Conservation (phyloP, 2,888 invertebrate species). For the Orchesellides sinensis region DNA sequence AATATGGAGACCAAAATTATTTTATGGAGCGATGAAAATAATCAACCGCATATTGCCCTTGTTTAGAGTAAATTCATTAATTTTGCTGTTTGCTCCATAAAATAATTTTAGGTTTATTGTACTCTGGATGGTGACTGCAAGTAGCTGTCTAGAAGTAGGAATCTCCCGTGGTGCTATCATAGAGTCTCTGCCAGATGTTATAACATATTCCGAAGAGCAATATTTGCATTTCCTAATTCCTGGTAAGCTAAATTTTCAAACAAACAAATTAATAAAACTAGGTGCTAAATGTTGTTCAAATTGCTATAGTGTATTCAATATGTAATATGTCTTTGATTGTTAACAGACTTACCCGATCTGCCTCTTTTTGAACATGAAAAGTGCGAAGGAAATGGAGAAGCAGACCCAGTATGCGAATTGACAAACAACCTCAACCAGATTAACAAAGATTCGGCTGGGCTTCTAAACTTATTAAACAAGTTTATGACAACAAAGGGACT, state of each 20-base stretch:
- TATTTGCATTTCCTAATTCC: background rate
- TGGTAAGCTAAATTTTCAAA: constrained; percentile 1
- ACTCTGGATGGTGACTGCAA: no score
- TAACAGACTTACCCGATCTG: constrained; percentile 1
- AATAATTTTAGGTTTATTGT: no score
- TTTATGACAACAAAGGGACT: constrained; percentile 11
- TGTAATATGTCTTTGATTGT: background rate
- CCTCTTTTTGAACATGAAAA: background rate
- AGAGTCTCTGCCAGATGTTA: background rate
- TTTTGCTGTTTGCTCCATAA: no score
- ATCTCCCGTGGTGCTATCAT: background rate
- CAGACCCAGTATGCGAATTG: background rate
- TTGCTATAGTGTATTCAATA: no score
- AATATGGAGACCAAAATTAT: no score
- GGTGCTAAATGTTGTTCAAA: background rate
- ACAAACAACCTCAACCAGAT: background rate
- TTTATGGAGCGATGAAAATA: no score
- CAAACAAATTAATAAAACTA: background rate
- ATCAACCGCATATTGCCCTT: no score
- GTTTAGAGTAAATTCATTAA: no score
- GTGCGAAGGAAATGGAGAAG: background rate
- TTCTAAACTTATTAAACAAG: background rate
- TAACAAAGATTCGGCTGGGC: background rate
- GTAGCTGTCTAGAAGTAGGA: background rate
- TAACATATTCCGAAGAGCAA: constrained; percentile 1